These are phyloP conservation scores for Muricea muricata DNA, from an alignment of 92 coral and sea anemone genomes.

Conservation along the genomic window DNA sequence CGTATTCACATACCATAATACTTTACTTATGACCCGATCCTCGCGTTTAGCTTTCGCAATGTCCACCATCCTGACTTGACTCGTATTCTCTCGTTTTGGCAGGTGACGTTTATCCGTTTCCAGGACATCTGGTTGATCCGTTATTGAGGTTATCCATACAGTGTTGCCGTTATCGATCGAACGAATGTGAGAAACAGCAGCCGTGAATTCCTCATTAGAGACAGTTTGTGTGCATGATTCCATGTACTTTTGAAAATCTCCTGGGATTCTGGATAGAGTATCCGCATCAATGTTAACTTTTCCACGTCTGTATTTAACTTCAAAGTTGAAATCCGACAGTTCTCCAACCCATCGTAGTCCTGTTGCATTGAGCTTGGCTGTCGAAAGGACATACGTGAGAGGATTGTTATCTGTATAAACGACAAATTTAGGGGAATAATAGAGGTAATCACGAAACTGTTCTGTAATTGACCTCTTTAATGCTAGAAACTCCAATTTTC, in stretches of 20 bases:
- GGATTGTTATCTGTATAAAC: constrained; percentile 50
- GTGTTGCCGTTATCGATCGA: constrained; percentile 28
- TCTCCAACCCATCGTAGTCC: constrained; percentile 61
- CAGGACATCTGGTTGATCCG: background rate
- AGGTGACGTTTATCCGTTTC: background rate
- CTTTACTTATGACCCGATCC: constrained; percentile 43
- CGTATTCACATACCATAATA: constrained; percentile 47
- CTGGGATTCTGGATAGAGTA: constrained; percentile 43
- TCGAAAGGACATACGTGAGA: constrained; percentile 45
- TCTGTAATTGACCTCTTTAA: constrained; percentile 55
- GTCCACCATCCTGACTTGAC: background rate
- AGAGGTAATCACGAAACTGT: constrained; percentile 49
- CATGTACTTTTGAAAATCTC: constrained; percentile 51
- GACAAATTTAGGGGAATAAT: constrained; percentile 43
- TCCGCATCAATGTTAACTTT: constrained; percentile 53
- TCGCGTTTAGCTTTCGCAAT: constrained; percentile 29
- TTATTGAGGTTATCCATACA: constrained; percentile 42
- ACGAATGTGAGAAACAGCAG: constrained; percentile 42
- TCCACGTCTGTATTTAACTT: constrained; percentile 44
- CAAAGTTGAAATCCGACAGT: constrained; percentile 53
- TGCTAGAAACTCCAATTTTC: constrained; percentile 54
- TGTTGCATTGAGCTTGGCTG: constrained; percentile 52
- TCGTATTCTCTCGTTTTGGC: background rate
- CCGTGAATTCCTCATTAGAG: too few relatives aligned
- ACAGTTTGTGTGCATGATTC: constrained; percentile 42